phyloP scores from a whole-genome alignment of 2,113 vertebrate species.

The Marcusenius ussheri region DNA sequence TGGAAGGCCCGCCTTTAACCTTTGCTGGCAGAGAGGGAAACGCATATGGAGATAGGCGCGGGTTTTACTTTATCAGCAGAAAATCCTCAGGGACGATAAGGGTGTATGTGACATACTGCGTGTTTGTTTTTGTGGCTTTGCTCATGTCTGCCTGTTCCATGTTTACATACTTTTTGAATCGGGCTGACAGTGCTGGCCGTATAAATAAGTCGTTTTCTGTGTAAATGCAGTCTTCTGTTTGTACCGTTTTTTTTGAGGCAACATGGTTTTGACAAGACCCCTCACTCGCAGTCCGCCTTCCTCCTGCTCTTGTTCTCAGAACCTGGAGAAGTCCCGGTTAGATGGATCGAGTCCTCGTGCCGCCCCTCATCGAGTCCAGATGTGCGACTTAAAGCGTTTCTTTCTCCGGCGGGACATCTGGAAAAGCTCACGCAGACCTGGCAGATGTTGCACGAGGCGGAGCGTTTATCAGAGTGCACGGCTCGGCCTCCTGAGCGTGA shows the following conservation, averaged over 20 bases:
- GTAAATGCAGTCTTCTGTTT: background rate
- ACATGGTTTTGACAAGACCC: background rate
- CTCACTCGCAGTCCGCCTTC: background rate
- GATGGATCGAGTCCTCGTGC: background rate
- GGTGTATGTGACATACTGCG: background rate
- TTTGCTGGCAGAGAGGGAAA: background rate
- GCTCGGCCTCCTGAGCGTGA: background rate
- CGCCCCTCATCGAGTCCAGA: background rate
- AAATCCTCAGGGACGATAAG: background rate
- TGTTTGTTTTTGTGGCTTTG: background rate
- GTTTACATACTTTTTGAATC: background rate
- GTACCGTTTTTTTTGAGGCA: background rate
- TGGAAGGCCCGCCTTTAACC: background rate
- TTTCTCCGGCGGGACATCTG: background rate
- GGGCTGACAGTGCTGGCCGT: background rate
- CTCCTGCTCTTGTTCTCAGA: background rate
- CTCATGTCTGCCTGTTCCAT: background rate
- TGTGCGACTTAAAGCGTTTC: background rate
- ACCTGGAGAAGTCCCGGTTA: background rate
- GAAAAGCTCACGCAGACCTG: background rate
- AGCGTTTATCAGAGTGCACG: background rate
- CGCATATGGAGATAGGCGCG: background rate
- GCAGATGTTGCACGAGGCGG: background rate
- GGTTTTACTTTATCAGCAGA: background rate
- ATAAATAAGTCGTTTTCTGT: background rate